Evolutionary conservation across 2,888 invertebrate genomes (phyloP).

Genomic region (Oasisia sp.): DNA sequence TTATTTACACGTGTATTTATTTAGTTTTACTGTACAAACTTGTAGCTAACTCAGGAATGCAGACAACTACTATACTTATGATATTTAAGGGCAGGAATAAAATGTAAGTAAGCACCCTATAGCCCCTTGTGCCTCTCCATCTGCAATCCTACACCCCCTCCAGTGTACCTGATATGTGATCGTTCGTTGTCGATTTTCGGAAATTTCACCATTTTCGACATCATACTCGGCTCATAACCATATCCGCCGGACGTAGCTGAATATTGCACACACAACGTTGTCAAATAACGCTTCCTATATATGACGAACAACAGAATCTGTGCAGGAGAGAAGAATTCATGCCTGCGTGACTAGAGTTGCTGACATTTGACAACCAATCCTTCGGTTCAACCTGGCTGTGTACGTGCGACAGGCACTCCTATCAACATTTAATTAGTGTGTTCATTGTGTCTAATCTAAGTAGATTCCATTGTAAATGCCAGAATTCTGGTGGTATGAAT

Average conservation of each 20-base stretch:
- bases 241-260: background rate
- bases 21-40: no score
- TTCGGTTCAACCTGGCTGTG: background rate
- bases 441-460: background rate
- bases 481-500: background rate
- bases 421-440: background rate
- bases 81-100: no score
- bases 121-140: no score
- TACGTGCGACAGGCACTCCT: background rate
- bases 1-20: no score
- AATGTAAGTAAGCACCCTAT: no score
- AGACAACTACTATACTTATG: no score
- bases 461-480: background rate
- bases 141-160: no score
- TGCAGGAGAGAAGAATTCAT: background rate
- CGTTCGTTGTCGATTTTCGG: background rate
- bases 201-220: background rate
- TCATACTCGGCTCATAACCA: background rate
- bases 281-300: background rate
- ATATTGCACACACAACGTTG: background rate
- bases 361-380: background rate
- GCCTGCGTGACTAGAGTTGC: background rate
- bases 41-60: no score
- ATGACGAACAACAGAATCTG: background rate
- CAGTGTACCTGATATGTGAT: background rate